A percentile compares a stretch with the other conserved stretches of the same genome.
phyloP scores from a whole-genome alignment of 2,888 invertebrate species.

The Slavum lentiscoides region DNA sequence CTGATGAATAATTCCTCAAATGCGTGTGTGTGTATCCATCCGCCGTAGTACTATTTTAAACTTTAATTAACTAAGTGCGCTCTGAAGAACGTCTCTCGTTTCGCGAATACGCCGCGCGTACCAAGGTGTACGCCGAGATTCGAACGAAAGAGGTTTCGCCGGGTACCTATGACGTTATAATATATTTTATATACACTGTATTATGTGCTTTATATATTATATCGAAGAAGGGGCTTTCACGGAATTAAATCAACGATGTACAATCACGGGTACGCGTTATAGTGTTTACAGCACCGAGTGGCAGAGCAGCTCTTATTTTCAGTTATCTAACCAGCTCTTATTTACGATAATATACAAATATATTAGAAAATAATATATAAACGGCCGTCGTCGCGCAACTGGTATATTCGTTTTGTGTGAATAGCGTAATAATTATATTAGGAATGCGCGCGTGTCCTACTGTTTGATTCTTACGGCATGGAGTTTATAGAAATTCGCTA shows the following conservation, averaged over 20 bases:
- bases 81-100: neutral
- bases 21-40: too few species aligned
- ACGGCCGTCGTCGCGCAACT: too few species aligned
- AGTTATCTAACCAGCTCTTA: too few species aligned
- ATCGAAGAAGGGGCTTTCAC: neutral
- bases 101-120: neutral
- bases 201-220: neutral
- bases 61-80: constrained; percentile 31
- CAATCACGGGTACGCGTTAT: neutral
- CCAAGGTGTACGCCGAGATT: neutral
- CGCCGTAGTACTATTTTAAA: neutral
- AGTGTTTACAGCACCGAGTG: too few species aligned
- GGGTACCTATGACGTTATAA: neutral
- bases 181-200: neutral
- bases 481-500: too few species aligned
- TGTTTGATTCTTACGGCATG: too few species aligned
- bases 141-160: neutral
- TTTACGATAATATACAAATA: too few species aligned
- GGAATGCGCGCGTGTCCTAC: too few species aligned
- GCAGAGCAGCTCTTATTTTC: too few species aligned
- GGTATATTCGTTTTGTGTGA: too few species aligned
- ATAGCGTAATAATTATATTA: too few species aligned
- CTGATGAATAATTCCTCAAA: neutral
- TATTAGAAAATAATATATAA: too few species aligned
- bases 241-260: constrained; percentile 1